phyloP scores from a whole-genome alignment of 2,888 invertebrate species.

The Tiliacea aurago region DNA sequence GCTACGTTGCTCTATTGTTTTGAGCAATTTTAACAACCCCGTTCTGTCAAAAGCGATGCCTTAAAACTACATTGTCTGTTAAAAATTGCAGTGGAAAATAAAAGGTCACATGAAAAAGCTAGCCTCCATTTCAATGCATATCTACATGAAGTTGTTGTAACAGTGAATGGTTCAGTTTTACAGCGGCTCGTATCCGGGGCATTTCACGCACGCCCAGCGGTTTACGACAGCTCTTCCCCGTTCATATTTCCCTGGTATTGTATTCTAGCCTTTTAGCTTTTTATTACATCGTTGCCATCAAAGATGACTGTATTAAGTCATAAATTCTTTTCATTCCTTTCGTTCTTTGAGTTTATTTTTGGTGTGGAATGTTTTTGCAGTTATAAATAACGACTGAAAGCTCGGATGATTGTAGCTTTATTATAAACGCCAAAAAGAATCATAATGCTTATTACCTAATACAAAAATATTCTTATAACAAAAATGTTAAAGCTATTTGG shows the following conservation, averaged over 20 bases:
- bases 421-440: background rate
- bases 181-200: conserved; percentile 34
- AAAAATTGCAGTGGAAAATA: conserved; percentile 27
- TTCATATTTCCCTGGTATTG: conserved; percentile 62
- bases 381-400: conserved; percentile 23
- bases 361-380: conserved; percentile 37
- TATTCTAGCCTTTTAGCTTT: conserved; percentile 37
- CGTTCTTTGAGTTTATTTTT: conserved; percentile 39
- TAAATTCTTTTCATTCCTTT: conserved; percentile 54
- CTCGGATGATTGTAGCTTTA: background rate
- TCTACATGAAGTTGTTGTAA: conserved; percentile 21
- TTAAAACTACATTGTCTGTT: conserved; percentile 14
- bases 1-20: background rate
- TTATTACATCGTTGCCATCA: conserved; percentile 51
- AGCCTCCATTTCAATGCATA: conserved; percentile 11
- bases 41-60: conserved; percentile 5
- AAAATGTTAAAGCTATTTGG: too few relatives aligned
- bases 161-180: conserved; percentile 48
- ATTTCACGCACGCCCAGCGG: conserved; percentile 50
- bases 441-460: background rate
- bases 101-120: conserved; percentile 19
- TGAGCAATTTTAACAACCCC: background rate
- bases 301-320: conserved; percentile 48
- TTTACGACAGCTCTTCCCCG: conserved; percentile 52
- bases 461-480: background rate